phyloP scores from a whole-genome alignment of 1,140 invertebrate genomes.

The Diorhabda carinulata region DNA sequence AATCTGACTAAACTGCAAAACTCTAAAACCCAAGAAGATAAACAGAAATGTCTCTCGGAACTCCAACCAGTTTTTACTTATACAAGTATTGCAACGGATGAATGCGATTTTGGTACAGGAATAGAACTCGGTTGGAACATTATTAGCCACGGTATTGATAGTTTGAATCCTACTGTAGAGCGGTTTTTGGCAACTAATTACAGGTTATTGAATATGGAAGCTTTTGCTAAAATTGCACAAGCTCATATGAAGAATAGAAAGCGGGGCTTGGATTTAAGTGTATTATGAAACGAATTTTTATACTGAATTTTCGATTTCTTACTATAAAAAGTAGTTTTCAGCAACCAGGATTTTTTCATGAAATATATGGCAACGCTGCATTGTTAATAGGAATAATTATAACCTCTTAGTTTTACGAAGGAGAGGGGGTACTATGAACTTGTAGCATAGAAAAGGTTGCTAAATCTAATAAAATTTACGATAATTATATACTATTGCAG shows the following conservation, averaged over 20 bases:
- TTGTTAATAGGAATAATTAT: too few species aligned
- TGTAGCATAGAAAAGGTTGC: too few species aligned
- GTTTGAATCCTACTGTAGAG: slow-evolving; percentile 63
- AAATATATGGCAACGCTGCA: too few species aligned
- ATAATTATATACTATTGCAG: too few species aligned
- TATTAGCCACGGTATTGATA: slow-evolving; percentile 68
- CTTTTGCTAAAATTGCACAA: slow-evolving; percentile 71
- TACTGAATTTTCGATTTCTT: too few species aligned
- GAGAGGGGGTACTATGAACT: too few species aligned
- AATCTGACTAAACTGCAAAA: slow-evolving; percentile 66
- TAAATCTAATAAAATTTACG: too few species aligned
- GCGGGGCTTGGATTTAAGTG: slow-evolving; percentile 46
- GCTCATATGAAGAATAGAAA: slow-evolving; percentile 62
- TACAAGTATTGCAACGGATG: slow-evolving; percentile 85
- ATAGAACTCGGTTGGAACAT: slow-evolving; percentile 84
- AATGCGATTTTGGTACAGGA: slow-evolving; percentile 90
- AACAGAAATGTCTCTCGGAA: slow-evolving; percentile 56
- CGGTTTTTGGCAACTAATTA: slow-evolving; percentile 74
- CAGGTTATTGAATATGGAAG: slow-evolving; percentile 65
- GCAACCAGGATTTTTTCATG: too few species aligned
- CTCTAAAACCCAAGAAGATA: slow-evolving; percentile 57
- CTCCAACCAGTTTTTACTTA: slow-evolving; percentile 75
- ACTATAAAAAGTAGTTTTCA: too few species aligned
- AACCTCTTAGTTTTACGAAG: too few species aligned
- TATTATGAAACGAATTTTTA: slow-evolving; percentile 28